Evolutionary conservation across 1,140 invertebrate species (phyloP).

Genomic region (Philopotamus ludificatus): DNA sequence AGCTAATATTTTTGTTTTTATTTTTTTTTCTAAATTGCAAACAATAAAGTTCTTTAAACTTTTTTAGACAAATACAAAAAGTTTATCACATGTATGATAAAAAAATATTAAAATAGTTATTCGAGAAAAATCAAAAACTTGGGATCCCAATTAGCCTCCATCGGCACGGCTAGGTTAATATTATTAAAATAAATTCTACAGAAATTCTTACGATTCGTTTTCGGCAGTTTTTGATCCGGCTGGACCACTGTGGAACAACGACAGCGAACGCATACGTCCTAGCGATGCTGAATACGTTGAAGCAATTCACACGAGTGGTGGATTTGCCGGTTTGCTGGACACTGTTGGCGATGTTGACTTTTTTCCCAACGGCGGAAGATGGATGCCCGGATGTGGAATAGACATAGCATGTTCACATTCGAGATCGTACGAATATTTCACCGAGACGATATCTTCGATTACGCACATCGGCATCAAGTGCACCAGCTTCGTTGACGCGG

Average conservation of each 20-base stretch:
- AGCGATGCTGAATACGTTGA: constrained; percentile 65
- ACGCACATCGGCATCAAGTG: not conserved
- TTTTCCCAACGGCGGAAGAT: constrained; percentile 64
- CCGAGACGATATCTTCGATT: constrained; percentile 44
- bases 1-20: too few species aligned
- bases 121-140: too few species aligned
- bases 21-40: too few species aligned
- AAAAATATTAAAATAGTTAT: too few species aligned
- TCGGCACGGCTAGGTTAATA: too few species aligned
- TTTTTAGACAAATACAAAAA: too few species aligned
- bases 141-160: too few species aligned
- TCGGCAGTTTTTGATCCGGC: not conserved
- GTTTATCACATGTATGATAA: too few species aligned
- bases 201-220: not conserved
- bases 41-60: too few species aligned
- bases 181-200: not conserved
- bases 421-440: constrained; percentile 51
- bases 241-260: not conserved
- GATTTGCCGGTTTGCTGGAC: constrained; percentile 55
- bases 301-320: constrained; percentile 68
- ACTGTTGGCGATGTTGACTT: constrained; percentile 69
- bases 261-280: not conserved
- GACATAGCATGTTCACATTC: constrained; percentile 45
- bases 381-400: constrained; percentile 60
- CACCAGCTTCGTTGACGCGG: constrained; percentile 1